Conservation (phyloP, 2,888 invertebrate genomes). For the Cacoxenus indagator region DNA sequence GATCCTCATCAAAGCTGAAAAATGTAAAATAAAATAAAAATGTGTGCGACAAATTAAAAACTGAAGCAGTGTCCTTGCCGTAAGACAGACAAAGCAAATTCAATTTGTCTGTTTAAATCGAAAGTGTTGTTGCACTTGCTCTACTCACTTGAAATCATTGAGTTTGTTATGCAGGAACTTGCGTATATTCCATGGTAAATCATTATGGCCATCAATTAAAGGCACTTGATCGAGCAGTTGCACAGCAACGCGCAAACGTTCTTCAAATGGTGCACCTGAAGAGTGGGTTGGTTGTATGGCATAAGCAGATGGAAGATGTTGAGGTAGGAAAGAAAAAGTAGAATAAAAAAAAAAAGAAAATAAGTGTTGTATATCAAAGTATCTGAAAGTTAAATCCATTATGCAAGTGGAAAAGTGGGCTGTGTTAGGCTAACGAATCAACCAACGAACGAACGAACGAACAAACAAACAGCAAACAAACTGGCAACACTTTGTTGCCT, state of each 20-base stretch:
- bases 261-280: constrained; percentile 80
- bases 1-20: constrained; percentile 77
- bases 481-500: not conserved
- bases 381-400: constrained; percentile 47
- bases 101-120: not conserved
- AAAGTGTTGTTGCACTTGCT: constrained; percentile 28
- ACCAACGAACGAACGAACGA: too few species aligned
- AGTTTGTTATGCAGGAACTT: constrained; percentile 91
- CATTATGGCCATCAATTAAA: constrained; percentile 89
- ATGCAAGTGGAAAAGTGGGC: too few species aligned
- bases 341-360: not conserved
- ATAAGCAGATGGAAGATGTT: constrained; percentile 1
- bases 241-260: constrained; percentile 81
- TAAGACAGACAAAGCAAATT: constrained; percentile 23
- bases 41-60: not conserved
- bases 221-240: constrained; percentile 83
- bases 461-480: constrained; percentile 2
- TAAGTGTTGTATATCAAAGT: constrained; percentile 37
- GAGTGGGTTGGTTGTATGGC: not conserved
- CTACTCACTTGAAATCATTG: constrained; percentile 80
- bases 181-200: constrained; percentile 91
- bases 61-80: not conserved
- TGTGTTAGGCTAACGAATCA: too few species aligned
- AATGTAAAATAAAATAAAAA: not conserved
- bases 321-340: not conserved